Base-by-base conservation (phyloP, 2,888 invertebrate genomes). In the Cabera pusaria region DNA sequence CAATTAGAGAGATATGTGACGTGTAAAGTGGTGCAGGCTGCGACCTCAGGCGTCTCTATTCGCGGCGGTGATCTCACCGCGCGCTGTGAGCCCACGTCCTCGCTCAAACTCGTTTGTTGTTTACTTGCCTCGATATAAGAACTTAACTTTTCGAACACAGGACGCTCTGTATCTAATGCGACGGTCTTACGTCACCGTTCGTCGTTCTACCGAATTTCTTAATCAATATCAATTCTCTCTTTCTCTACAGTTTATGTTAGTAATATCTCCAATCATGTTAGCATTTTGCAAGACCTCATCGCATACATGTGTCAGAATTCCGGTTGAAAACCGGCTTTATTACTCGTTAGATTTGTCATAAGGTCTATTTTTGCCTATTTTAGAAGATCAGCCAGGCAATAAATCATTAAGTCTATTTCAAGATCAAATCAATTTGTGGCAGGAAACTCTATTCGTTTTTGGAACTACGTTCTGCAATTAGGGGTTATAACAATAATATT, bases 91-190 rank as follows among this genome's bases (percentile, higher is more conserved):
- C 81, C 79, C 78, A 82, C 86, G 86, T 85, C 86, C 86, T 86
- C 63, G 64, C 59, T 72, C 70, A 85, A 85, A 87, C 87, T 78
- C 74, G 87, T 87, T 87, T 86, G 71, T 74, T 87, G 83, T 87
- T 86, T 84, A 86, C 83, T 83, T 72, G 75, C 53, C 62, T 55
- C 67, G 66, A 72, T 72, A 72, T 72, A 73, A 74, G 61, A 78
- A 77, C 78, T 77, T 77, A 76, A 75, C 73, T 72, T 73, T 67
- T 56, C 59, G 65, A 72, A 75, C 67, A 69, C 74, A 71, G 80
- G 75, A 75, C 74, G 79, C 60, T 65, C 64, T 64, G 64, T 67
- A 67, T 68, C 62, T 64, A 61, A 52, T 59, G 47, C 59, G 64
- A 49, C 52, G 45, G 59, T 54, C 61, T 83, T 78, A 81, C 85